phyloP scores from a whole-genome alignment of 2,113 vertebrate species.

The Nibea coibor region DNA sequence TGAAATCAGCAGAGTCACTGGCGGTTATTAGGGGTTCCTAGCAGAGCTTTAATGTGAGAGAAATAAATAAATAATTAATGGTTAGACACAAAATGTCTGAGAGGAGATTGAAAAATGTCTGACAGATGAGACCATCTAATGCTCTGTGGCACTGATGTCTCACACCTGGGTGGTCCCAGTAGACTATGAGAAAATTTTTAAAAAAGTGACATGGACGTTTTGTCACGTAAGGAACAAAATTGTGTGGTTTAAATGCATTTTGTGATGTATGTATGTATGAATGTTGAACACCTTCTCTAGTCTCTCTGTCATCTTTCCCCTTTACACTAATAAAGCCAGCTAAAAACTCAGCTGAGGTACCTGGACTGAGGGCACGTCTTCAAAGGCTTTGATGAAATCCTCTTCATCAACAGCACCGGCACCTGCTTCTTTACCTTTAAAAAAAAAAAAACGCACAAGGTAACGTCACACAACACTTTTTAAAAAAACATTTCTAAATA shows the following conservation, averaged over 20 bases:
- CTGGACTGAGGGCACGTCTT: conserved; percentile 94
- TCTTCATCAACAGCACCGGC: conserved; percentile 97
- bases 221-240: too few species aligned
- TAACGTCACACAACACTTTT: too few species aligned
- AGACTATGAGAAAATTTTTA: not conserved
- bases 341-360: conserved; percentile 65
- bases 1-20: not conserved
- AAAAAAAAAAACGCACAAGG: not conserved
- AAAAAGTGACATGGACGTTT: too few species aligned
- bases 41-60: not conserved
- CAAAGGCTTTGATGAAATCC: conserved; percentile 96
- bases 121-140: not conserved
- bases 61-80: not conserved
- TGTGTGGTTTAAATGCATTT: too few species aligned
- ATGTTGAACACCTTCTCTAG: not conserved
- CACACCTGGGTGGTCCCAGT: not conserved
- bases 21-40: not conserved
- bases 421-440: conserved; percentile 88
- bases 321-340: not conserved
- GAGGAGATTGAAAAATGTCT: not conserved
- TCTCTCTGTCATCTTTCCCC: not conserved
- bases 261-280: not conserved
- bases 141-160: not conserved
- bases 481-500: too few species aligned
- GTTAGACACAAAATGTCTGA: not conserved